phyloP scores from a whole-genome alignment of 92 coral and sea anemone genomes.

The Paramuricea clavata region DNA sequence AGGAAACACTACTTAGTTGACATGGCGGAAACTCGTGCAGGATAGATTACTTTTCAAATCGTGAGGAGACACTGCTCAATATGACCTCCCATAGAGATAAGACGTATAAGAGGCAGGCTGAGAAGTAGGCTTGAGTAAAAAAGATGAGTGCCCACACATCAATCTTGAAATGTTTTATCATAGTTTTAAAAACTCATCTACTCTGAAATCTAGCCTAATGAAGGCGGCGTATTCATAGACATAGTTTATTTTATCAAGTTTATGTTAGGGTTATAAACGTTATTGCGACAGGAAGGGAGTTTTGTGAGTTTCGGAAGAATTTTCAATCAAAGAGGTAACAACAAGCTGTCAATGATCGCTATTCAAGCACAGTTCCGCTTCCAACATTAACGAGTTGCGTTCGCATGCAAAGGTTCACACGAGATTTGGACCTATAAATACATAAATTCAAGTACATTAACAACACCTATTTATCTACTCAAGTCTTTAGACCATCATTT shows the following conservation, averaged over 20 bases:
- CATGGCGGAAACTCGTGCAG: constrained; percentile 14
- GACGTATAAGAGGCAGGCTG: background rate
- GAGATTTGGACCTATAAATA: background rate
- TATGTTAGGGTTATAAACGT: background rate
- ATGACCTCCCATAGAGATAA: constrained; percentile 32
- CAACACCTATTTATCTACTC: background rate
- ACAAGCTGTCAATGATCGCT: constrained; percentile 30
- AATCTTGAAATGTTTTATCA: background rate
- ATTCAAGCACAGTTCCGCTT: constrained; percentile 32
- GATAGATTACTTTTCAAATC: background rate
- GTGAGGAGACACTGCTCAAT: background rate
- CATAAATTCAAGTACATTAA: background rate
- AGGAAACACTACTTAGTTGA: background rate
- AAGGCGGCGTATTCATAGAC: background rate
- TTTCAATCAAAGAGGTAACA: constrained; percentile 1
- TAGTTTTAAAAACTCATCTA: background rate
- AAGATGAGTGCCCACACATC: background rate
- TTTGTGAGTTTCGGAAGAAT: background rate
- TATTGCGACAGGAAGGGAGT: background rate
- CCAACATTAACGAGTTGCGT: background rate
- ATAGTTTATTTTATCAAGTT: background rate
- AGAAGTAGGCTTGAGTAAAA: background rate
- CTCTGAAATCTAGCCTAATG: background rate
- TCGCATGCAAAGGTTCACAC: background rate
- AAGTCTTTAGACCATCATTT: background rate